Base-by-base conservation (phyloP, 2,797 vertebrate genomes). In the Dicrostonyx torquatus region DNA sequence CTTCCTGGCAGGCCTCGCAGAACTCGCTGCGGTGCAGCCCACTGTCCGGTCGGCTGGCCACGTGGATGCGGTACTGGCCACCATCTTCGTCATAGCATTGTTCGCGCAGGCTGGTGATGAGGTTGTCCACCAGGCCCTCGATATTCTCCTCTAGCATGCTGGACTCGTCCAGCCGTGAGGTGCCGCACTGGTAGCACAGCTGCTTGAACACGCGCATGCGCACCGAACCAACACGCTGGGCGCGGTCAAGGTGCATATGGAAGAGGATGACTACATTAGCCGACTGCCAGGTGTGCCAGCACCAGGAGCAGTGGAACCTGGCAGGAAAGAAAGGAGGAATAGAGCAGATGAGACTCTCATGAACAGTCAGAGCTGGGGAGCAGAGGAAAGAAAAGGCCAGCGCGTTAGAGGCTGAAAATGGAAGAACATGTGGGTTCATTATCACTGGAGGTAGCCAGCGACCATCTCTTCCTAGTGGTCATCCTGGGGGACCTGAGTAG, bases 231-330 rank as follows among this genome's bases (percentile, higher is more conserved):
- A 37, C 40, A 6, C 94, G 75, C 91, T 73, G 79, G 8, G 75
- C 11, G 0, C 53, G 84, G 72, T 98, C 97, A 89, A 97, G 97
- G 64, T 92, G 22, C 93, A 98, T 95, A 87, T 98, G 96, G 89
- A 98, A 98, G 70, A 98, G 94, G 85, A 98, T 97, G 76, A 97
- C 95, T n/a, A 98, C 50, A 50, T 97, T 95, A 78, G 97, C 78
- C 0, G 98, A 98, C 84, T 96, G 97, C 98, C 98, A 98, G 37
- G 84, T 91, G 66, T 96, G 97, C 89, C 88, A 92, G 90, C 98
- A 98, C 37, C 82, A 93, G 55, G 98, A 98, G 73, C 98, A 98
- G 43, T 87, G 95, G 93, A 98, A 98, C 92, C 98, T 98, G 78
- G 5, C 1, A 18, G 37, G 22, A 62, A 64, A 2, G 45, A 31